phyloP scores from a whole-genome alignment of 2,888 invertebrate species.

The Drosophila nr. medialis region DNA sequence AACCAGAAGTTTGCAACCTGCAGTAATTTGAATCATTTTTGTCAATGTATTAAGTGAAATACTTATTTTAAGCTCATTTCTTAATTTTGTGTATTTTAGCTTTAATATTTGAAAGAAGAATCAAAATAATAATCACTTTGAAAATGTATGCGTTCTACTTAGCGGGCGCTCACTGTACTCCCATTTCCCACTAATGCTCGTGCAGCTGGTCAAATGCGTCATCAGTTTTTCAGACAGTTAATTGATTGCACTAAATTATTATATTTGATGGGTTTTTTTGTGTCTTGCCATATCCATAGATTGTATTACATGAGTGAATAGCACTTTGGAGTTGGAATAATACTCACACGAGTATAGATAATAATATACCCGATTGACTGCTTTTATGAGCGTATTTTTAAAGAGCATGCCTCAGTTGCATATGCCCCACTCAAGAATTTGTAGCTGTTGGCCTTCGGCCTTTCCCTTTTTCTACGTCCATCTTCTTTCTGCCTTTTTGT shows the following conservation, averaged over 20 bases:
- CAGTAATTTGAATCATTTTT: no score
- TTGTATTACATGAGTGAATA: neutral
- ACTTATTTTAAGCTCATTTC: neutral
- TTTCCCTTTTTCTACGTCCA: conserved; percentile 2
- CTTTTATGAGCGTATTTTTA: neutral
- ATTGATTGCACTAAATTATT: conserved; percentile 7
- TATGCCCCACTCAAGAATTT: neutral
- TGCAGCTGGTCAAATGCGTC: conserved; percentile 19
- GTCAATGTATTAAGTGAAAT: no score
- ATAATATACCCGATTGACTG: neutral
- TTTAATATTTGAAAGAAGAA: neutral
- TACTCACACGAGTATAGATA: neutral
- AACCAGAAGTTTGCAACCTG: no score
- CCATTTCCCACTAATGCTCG: neutral
- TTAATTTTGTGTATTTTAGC: neutral
- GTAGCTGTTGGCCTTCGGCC: neutral
- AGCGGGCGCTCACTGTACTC: neutral
- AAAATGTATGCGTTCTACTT: neutral
- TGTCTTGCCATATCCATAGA: neutral
- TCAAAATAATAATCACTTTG: neutral
- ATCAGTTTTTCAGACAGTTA: neutral
- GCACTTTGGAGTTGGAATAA: neutral
- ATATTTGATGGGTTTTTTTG: neutral
- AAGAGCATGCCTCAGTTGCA: conserved; percentile 9
- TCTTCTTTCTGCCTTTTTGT: conserved; percentile 9